Evolutionary conservation across 2,888 invertebrate genomes (phyloP).

Genomic region (Plusia festucae): DNA sequence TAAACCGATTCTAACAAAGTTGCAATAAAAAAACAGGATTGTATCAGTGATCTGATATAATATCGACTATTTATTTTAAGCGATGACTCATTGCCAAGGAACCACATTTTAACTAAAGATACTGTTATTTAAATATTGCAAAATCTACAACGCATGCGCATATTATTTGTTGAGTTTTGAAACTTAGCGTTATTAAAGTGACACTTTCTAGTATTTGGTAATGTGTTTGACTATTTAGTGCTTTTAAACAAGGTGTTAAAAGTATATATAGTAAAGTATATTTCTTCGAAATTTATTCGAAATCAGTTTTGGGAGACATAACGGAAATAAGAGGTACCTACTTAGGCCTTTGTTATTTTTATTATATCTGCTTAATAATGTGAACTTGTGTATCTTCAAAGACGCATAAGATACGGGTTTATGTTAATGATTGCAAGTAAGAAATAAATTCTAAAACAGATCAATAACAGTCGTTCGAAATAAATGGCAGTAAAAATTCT

Average conservation of each 20-base stretch:
- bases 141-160: slow-evolving; percentile 25
- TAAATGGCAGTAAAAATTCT: not conserved
- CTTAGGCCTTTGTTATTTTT: too few relatives aligned
- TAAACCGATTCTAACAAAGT: not conserved
- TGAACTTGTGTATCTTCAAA: too few relatives aligned
- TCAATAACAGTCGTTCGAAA: too few relatives aligned
- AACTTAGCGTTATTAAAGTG: not conserved
- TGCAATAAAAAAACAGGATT: not conserved
- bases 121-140: slow-evolving; percentile 27
- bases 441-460: too few relatives aligned
- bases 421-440: too few relatives aligned
- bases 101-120: slow-evolving; percentile 19
- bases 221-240: not conserved
- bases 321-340: too few relatives aligned
- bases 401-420: too few relatives aligned
- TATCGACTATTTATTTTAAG: slow-evolving; percentile 14
- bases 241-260: not conserved
- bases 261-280: too few relatives aligned
- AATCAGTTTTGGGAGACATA: too few relatives aligned
- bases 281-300: not conserved
- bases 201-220: slow-evolving; percentile 1
- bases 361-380: too few relatives aligned
- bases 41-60: not conserved
- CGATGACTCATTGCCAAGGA: slow-evolving; percentile 32
- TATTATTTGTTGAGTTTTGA: not conserved